Percentiles rank a stretch among this genome's conserved stretches.
Conservation (phyloP, 2,888 invertebrate species). For the Gerris lacustris region DNA sequence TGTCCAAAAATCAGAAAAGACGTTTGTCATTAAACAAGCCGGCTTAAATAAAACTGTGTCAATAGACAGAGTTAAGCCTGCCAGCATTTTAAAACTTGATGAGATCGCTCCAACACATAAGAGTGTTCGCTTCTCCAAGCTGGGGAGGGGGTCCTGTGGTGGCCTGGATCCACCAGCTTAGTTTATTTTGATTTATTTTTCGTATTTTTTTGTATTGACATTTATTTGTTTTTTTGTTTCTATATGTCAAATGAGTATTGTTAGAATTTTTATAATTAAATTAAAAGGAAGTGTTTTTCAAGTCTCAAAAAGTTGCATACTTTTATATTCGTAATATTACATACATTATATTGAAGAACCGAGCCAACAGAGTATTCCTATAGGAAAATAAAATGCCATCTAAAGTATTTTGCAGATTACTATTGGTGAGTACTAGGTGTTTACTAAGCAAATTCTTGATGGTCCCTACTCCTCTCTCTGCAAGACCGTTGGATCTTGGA, state of each 20-base stretch:
- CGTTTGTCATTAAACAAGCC: not conserved
- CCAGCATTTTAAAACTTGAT: too few relatives aligned
- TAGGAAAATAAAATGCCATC: not conserved
- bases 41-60: not conserved
- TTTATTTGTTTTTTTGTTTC: too few relatives aligned
- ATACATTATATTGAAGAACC: too few relatives aligned
- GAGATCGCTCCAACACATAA: too few relatives aligned
- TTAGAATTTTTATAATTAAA: too few relatives aligned
- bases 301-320: too few relatives aligned
- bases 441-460: not conserved
- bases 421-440: not conserved
- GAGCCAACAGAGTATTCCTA: not conserved
- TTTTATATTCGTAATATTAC: too few relatives aligned
- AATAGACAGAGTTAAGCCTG: not conserved
- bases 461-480: not conserved
- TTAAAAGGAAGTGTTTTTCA: too few relatives aligned
- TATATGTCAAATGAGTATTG: too few relatives aligned
- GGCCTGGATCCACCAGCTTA: not conserved
- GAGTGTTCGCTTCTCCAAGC: not conserved
- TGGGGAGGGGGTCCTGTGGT: not conserved
- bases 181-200: too few relatives aligned
- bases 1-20: slow-evolving; percentile 7
- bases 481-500: not conserved
- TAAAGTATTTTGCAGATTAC: not conserved
- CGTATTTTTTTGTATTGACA: too few relatives aligned